Conservation (phyloP, 2,113 vertebrate genomes). For the Ascaphus truei region DNA sequence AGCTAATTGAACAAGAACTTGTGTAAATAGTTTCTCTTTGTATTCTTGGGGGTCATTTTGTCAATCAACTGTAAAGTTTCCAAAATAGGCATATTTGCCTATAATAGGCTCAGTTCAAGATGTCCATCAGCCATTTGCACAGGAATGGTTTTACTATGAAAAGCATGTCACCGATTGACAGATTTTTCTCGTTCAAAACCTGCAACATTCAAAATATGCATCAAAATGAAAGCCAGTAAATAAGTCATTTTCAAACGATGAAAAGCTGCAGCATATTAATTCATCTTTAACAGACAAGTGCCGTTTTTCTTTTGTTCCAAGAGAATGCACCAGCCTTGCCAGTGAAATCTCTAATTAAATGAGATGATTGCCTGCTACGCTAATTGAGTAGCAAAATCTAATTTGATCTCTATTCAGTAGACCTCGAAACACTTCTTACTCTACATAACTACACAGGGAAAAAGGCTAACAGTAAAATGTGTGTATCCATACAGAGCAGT, state of each 20-base stretch:
- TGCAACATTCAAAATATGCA: too few species aligned
- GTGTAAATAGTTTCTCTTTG: too few species aligned
- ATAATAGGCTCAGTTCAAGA: too few species aligned
- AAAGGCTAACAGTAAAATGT: slow-evolving; percentile 1
- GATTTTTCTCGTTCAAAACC: too few species aligned
- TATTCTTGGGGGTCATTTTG: too few species aligned
- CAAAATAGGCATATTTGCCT: too few species aligned
- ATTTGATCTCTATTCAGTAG: slow-evolving; percentile 33
- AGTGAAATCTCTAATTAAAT: slow-evolving; percentile 30
- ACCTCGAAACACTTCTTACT: slow-evolving; percentile 32
- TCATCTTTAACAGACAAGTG: background rate
- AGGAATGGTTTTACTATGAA: too few species aligned
- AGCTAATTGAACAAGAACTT: too few species aligned
- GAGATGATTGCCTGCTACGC: slow-evolving; percentile 21
- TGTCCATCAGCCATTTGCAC: too few species aligned
- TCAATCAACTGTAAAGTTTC: too few species aligned
- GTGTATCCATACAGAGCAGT: background rate
- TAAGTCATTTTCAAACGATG: background rate
- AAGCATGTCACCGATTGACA: too few species aligned
- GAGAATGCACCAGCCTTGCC: background rate
- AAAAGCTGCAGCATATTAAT: slow-evolving; percentile 7
- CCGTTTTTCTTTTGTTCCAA: slow-evolving; percentile 23
- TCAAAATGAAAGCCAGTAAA: background rate
- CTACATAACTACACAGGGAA: slow-evolving; percentile 12
- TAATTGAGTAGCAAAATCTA: slow-evolving; percentile 34